Evolutionary conservation across 2,888 invertebrate species (phyloP).

Genomic region (Parnassius orleans): DNA sequence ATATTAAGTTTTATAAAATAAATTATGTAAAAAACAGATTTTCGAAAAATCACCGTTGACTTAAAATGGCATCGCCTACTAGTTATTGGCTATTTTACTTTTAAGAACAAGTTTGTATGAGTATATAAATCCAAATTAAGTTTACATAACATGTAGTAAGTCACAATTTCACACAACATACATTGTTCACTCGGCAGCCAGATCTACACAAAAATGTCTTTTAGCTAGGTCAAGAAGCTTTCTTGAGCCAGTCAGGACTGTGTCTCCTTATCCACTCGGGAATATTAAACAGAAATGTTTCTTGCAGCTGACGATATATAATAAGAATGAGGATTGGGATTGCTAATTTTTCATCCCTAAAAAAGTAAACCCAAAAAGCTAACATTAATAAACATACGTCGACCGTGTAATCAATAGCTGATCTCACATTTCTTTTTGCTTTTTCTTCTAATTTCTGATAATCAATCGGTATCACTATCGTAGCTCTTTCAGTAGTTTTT

Average conservation of each 20-base stretch:
- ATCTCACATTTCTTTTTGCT: constrained; percentile 85
- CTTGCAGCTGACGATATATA: constrained; percentile 88
- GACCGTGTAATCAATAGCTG: constrained; percentile 86
- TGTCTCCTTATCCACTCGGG: constrained; percentile 79
- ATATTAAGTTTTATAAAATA: constrained; percentile 38
- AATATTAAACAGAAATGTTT: constrained; percentile 81
- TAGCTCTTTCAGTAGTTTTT: constrained; percentile 69
- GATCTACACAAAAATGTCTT: constrained; percentile 65
- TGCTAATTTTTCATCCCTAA: constrained; percentile 89
- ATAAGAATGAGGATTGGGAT: constrained; percentile 88
- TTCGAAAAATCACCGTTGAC: constrained; percentile 38
- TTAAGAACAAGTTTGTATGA: constrained; percentile 36
- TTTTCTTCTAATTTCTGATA: constrained; percentile 81
- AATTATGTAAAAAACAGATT: constrained; percentile 51
- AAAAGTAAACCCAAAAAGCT: constrained; percentile 90
- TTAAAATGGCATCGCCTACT: constrained; percentile 59
- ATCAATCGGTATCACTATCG: constrained; percentile 71
- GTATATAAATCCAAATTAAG: constrained; percentile 36
- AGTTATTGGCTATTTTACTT: constrained; percentile 35
- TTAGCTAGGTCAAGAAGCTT: constrained; percentile 69
- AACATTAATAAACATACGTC: constrained; percentile 87
- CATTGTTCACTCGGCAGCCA: constrained; percentile 64
- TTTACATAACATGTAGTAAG: constrained; percentile 54
- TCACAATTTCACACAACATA: constrained; percentile 69
- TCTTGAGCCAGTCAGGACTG: constrained; percentile 67